phyloP scores from a whole-genome alignment of 2,797 vertebrate species.

The Pristis pectinata region DNA sequence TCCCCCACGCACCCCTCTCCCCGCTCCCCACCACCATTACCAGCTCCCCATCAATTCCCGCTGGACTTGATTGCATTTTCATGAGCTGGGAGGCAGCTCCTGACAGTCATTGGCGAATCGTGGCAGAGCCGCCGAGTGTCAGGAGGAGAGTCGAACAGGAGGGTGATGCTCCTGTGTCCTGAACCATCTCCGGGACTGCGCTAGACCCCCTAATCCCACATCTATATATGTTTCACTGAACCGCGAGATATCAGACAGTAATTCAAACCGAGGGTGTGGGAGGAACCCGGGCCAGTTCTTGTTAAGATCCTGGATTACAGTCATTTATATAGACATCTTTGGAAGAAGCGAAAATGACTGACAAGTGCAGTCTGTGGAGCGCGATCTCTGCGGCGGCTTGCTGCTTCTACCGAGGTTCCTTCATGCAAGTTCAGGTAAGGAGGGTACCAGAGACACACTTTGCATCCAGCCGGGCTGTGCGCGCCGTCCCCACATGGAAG shows the following conservation, averaged over 20 bases:
- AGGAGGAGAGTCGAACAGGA: neutral
- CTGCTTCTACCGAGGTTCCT: constrained; percentile 97
- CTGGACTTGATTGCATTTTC: constrained; percentile 15
- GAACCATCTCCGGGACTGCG: neutral
- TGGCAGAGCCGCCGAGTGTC: neutral
- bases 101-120: constrained; percentile 40
- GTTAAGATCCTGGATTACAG: neutral
- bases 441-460: constrained; percentile 9
- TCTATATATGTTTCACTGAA: neutral
- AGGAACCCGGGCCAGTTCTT: neutral
- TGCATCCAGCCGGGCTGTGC: neutral
- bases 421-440: constrained; percentile 98
- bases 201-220: neutral
- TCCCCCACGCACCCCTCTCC: neutral
- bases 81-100: constrained; percentile 38
- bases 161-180: neutral
- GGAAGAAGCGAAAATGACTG: constrained; percentile 66
- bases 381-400: constrained; percentile 92
- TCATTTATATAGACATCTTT: neutral
- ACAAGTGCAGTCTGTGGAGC: constrained; percentile 95
- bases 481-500: too few relatives aligned
- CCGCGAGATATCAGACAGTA: neutral
- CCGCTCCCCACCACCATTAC: neutral
- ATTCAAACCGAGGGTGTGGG: neutral
- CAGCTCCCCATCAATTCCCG: constrained; percentile 3